phyloP scores from a whole-genome alignment of 2,113 vertebrate genomes.

The Hippopotamus amphibius region DNA sequence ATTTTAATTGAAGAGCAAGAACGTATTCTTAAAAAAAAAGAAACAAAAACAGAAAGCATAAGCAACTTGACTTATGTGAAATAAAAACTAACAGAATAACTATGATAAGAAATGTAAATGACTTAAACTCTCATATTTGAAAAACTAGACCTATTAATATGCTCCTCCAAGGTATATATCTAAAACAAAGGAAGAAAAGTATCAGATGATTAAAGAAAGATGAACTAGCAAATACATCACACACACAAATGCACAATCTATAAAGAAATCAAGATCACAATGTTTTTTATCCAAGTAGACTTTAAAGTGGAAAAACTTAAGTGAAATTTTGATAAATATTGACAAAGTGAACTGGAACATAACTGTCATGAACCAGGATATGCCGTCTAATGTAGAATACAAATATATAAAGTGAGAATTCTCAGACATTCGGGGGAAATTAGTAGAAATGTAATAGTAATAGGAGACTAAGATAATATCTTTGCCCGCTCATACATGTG shows the following conservation, averaged over 20 bases:
- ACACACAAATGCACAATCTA: background rate
- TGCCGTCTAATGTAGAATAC: background rate
- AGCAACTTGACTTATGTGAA: background rate
- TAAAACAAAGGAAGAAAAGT: slow-evolving; percentile 14
- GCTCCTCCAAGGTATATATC: background rate
- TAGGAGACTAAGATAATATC: background rate
- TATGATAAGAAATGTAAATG: slow-evolving; percentile 20
- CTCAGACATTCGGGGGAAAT: background rate
- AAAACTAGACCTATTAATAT: background rate
- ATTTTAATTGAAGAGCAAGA: background rate
- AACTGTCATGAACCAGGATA: background rate
- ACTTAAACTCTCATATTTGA: background rate
- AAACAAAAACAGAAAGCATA: background rate
- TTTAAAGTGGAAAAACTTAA: slow-evolving; percentile 17
- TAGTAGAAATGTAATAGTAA: background rate
- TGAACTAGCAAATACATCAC: background rate
- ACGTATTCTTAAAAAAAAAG: background rate
- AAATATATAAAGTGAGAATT: slow-evolving; percentile 17
- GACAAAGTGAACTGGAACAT: background rate
- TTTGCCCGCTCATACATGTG: background rate
- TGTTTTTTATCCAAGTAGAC: slow-evolving; percentile 5
- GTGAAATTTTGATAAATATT: slow-evolving; percentile 26
- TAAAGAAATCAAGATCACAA: slow-evolving; percentile 23
- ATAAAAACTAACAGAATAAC: background rate
- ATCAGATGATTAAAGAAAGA: background rate